Conservation (phyloP, 2,113 vertebrate species). For the Corythaeola cristata region DNA sequence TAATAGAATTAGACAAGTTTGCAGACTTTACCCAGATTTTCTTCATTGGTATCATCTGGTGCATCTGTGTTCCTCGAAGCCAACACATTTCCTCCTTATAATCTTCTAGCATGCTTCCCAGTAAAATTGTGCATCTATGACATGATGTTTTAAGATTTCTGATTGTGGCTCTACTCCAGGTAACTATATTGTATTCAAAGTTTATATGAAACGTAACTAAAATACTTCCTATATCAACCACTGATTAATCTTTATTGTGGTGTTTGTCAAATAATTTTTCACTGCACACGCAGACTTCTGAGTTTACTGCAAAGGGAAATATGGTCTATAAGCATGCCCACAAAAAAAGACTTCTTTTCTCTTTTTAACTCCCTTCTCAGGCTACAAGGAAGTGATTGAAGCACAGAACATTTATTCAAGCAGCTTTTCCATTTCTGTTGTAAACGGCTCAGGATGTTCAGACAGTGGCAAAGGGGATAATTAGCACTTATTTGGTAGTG, state of each 20-base stretch:
- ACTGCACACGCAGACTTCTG: background rate
- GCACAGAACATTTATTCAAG: background rate
- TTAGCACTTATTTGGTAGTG: background rate
- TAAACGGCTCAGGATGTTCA: background rate
- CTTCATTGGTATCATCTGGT: background rate
- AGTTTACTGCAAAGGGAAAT: background rate
- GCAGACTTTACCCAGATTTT: background rate
- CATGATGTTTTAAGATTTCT: background rate
- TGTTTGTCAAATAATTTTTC: background rate
- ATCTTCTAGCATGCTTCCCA: background rate
- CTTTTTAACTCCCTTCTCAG: background rate
- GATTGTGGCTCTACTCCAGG: background rate
- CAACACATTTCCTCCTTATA: background rate
- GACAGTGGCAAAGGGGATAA: background rate
- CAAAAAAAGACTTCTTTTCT: background rate
- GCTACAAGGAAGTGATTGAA: background rate
- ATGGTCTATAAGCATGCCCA: background rate
- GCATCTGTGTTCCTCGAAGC: background rate
- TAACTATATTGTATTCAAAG: background rate
- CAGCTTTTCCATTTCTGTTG: background rate
- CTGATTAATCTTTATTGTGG: background rate
- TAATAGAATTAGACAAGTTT: background rate
- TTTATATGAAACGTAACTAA: background rate
- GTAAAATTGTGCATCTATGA: background rate
- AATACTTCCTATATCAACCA: background rate